Conservation (phyloP, 2,113 vertebrate species). For the Nettapus auritus region DNA sequence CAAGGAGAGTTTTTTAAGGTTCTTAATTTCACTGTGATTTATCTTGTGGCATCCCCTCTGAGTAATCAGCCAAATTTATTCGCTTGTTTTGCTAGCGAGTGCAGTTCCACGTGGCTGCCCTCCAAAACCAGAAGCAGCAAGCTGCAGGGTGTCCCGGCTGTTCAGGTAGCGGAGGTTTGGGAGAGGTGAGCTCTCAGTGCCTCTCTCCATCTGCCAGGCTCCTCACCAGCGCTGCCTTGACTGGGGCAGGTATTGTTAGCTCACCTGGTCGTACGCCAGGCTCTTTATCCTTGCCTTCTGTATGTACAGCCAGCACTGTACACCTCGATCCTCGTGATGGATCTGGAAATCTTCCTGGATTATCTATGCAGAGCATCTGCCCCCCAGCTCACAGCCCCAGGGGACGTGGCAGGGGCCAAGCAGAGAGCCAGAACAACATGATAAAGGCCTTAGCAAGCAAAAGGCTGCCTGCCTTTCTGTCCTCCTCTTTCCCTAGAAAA, state of each 20-base stretch:
- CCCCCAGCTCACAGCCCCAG: background rate
- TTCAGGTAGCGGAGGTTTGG: background rate
- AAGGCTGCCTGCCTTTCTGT: background rate
- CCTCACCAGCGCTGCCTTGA: background rate
- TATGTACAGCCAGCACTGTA: background rate
- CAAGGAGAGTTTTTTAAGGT: background rate
- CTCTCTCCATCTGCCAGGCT: conserved; percentile 53
- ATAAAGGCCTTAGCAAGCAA: background rate
- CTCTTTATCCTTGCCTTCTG: conserved; percentile 6
- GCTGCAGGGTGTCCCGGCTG: conserved; percentile 6
- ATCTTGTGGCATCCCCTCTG: conserved; percentile 21
- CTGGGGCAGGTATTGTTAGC: conserved; percentile 21
- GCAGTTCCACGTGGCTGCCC: conserved; percentile 32
- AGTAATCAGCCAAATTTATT: conserved; percentile 43
- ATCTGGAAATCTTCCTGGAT: conserved; percentile 14
- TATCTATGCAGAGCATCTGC: background rate
- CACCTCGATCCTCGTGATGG: background rate
- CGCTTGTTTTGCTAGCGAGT: conserved; percentile 43
- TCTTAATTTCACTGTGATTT: conserved; percentile 59
- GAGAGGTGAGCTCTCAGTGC: conserved; percentile 4
- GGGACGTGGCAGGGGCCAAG: background rate
- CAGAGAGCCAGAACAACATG: background rate
- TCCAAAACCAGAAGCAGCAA: conserved; percentile 49
- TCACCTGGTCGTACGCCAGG: background rate
- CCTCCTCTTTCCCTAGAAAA: background rate